Evolutionary conservation across 1,140 invertebrate genomes (phyloP), one percentile per base, ranked within the genome.

Genomic region (Camponotus pennsylvanicus): DNA sequence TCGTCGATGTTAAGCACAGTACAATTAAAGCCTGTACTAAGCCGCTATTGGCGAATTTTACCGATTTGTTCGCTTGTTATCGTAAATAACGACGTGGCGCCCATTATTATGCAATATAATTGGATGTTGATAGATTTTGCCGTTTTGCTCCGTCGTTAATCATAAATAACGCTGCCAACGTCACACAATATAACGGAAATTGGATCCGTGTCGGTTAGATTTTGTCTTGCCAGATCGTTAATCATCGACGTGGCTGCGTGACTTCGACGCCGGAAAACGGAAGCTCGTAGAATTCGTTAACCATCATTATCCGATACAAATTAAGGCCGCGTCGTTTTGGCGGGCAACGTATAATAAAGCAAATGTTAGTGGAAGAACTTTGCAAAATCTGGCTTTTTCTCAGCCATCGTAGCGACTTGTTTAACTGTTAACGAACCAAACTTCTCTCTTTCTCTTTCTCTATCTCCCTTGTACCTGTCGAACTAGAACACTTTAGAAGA

Each of bases 391-490:
- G 49, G 67, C 21, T 86, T 90, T 69, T 83, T 69, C 5, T 52
- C 85, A 70, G 59, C 32, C 70, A 82, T 86, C 61, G 40, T 78
- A 86, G 85, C 77, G 78, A 90, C 78, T 89, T 76, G 75, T 80
- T 85, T 73, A 92, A 92, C 89, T 92, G 88, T 83, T 92, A 92
- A 92, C 91, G 86, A 92, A 91, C 71, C 27, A 84, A 92, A 92
- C 84, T 92, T 91, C 82, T 85, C 85, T 82, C 37, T 85, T 71
- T 21, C n/a, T 11, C 13, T 55, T 55, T 21, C 49, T 77, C 64
- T 71, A 66, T 67, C 18, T 37, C 4, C 61, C 67, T 61, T 52
- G 64, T 69, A 64, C 34, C 76, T 77, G 66, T 91, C 79, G 77
- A 86, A 86, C 70, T 76, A 85, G 86, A 88, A 88, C 86, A 86